A percentile compares a stretch with the other conserved stretches of the same genome.
Conservation (phyloP, 2,113 vertebrate genomes). For the Passer montanus region DNA sequence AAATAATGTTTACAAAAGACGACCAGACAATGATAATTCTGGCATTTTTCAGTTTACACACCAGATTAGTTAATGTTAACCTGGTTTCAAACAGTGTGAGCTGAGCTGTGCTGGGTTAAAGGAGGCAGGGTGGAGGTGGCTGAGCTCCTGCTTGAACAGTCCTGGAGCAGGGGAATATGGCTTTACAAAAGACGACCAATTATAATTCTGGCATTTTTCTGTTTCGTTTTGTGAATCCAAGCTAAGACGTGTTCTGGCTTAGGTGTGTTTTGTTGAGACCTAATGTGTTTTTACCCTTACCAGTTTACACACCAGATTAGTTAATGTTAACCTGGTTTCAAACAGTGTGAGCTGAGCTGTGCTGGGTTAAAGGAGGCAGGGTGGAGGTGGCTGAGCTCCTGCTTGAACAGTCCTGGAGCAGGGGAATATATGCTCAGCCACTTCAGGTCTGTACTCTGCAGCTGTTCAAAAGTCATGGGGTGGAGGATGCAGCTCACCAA, state of each 20-base stretch:
- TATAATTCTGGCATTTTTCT: not conserved
- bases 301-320: not conserved
- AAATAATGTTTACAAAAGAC: not conserved
- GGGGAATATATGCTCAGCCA: not conserved
- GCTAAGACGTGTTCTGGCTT: not conserved
- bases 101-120: too few relatives aligned
- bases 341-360: not conserved
- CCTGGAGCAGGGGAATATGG: too few relatives aligned
- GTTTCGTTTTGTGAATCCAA: not conserved
- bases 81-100: too few relatives aligned
- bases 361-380: not conserved
- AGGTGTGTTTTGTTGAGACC: rapidly evolving
- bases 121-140: too few relatives aligned
- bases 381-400: not conserved
- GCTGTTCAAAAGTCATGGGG: not conserved
- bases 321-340: not conserved
- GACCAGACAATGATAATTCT: not conserved
- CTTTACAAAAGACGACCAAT: too few relatives aligned
- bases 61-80: too few relatives aligned
- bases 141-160: too few relatives aligned
- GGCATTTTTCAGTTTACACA: not conserved
- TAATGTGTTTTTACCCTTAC: not conserved
- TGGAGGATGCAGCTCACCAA: not conserved
- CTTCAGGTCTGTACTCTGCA: not conserved
- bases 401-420: not conserved